Base-by-base conservation (phyloP, 2,888 invertebrate genomes). In the Electrophaes corylata region DNA sequence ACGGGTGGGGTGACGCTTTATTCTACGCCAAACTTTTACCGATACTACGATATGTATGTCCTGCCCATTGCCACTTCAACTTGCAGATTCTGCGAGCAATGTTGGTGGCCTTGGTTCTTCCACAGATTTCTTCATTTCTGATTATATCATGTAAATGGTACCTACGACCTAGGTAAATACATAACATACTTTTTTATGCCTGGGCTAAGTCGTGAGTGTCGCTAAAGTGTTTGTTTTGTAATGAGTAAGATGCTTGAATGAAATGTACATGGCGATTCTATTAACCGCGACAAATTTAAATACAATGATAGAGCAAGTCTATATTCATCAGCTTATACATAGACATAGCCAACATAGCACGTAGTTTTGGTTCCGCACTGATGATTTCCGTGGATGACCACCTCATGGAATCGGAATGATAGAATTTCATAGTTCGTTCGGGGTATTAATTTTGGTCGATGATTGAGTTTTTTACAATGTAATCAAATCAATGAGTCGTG, bases 401-500 rank as follows among this genome's bases (percentile, higher is more conserved):
- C 23, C 50, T 40, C 55, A 62, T 63, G 39, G 39, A 51, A 49
- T 64, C 19, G 62, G 65, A 74, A 77, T 71, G 67, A 76, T 75
- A 71, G 72, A 78, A 76, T 78, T 78, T 70, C 67, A 76, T 78
- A 75, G 81, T 79, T 83, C 79, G 70, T 73, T 77, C 77, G 72
- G 81, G 79, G 81, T 75, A 81, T 84, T 83, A 84, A 86, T 84
- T 84, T 86, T 85, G 75, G 78, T 71, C 77, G 81, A 86, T 86
- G 87, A 86, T 88, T 87, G 80, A 83, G 78, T 86, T 90, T 89
- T 90, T 89, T 89, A 84, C 83, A 81, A 81, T 81, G 84, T 82
- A 86, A 89, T 88, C 84, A 86, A 86, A 89, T 87, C 84, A 86
- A 87, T 86, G 87, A 88, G 78, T 91, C 90, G 90, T 90, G 89